Conservation (phyloP, 2,888 invertebrate species). For the Quadroppia sp. region DNA sequence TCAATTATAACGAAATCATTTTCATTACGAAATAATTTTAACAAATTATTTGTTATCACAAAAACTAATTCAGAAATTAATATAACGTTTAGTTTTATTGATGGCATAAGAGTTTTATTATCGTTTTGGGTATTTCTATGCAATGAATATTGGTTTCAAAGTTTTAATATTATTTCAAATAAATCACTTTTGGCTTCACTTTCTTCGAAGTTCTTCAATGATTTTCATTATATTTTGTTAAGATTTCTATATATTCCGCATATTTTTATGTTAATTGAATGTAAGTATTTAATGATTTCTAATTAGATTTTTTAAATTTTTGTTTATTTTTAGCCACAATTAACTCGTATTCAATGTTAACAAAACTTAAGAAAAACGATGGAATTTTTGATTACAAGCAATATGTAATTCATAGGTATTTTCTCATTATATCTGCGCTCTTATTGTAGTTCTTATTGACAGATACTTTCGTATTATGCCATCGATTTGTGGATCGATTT, state of each 20-base stretch:
- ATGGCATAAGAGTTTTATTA: neutral
- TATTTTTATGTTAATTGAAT: neutral
- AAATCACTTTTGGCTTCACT: neutral
- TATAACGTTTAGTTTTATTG: neutral
- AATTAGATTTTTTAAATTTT: neutral
- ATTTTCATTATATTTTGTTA: neutral
- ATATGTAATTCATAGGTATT: neutral
- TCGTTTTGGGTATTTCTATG: neutral
- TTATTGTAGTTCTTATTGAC: neutral
- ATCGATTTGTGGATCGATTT: neutral
- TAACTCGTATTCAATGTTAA: neutral
- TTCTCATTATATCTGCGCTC: neutral
- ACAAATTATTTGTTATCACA: neutral
- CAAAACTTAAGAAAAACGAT: neutral
- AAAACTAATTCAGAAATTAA: neutral
- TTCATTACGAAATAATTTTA: neutral
- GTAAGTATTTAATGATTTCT: neutral
- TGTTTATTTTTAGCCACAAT: neutral
- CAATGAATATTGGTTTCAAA: neutral
- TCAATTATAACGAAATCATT: neutral
- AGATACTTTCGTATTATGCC: neutral
- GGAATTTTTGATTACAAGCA: neutral
- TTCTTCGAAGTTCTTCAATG: neutral
- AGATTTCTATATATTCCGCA: neutral
- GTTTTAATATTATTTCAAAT: neutral